Conservation (phyloP, 2,113 vertebrate species). For the Cyanoderma ruficeps region DNA sequence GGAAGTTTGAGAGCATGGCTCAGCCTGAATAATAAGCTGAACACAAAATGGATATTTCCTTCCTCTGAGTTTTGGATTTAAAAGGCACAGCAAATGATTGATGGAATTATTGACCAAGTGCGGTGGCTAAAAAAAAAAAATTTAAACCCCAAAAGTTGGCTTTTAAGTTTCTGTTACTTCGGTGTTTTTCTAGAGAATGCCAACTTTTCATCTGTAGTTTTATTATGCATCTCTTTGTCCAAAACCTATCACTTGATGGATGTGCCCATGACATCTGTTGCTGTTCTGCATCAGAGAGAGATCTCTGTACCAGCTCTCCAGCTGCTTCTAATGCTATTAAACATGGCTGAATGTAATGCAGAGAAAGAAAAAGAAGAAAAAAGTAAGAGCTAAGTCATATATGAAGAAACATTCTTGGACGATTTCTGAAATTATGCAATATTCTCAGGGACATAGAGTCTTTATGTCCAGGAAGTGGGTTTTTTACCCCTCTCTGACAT, state of each 20-base stretch:
- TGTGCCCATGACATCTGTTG: background rate
- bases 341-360: background rate
- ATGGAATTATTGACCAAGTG: background rate
- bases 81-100: background rate
- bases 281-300: background rate
- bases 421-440: background rate
- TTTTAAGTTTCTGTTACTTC: background rate
- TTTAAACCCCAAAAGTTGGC: rapidly evolving
- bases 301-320: background rate
- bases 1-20: background rate
- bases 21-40: background rate
- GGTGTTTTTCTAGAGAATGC: background rate
- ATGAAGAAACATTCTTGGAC: background rate
- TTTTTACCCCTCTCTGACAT: background rate
- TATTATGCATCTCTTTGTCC: background rate
- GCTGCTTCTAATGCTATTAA: background rate
- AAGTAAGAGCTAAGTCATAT: background rate
- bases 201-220: background rate
- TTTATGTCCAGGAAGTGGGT: background rate
- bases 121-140: background rate
- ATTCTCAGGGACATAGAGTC: background rate
- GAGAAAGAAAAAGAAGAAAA: background rate
- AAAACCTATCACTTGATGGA: background rate
- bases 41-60: background rate
- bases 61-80: background rate